phyloP scores from a whole-genome alignment of 2,888 invertebrate species.

The Leuctra nigra region DNA sequence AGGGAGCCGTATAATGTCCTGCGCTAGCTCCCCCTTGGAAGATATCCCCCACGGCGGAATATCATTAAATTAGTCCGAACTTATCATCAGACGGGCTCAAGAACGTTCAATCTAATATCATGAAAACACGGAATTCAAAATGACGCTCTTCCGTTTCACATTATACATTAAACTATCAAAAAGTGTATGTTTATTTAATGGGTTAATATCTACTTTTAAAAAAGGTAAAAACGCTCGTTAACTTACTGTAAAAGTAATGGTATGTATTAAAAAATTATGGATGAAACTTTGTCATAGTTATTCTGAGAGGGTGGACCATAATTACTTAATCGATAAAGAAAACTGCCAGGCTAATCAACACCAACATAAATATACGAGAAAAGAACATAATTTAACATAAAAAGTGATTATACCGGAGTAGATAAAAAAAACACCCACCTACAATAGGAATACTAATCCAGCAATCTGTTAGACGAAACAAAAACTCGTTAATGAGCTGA shows the following conservation, averaged over 20 bases:
- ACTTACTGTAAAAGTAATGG: too few relatives aligned
- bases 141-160: conserved; percentile 4
- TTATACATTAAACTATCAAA: conserved; percentile 1
- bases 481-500: too few relatives aligned
- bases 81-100: not conserved
- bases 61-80: conserved; percentile 10
- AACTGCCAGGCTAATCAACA: not conserved
- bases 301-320: too few relatives aligned
- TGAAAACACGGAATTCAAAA: conserved; percentile 2
- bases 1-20: conserved; percentile 2
- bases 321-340: too few relatives aligned
- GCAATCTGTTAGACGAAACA: too few relatives aligned
- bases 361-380: too few relatives aligned
- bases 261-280: not conserved
- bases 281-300: not conserved
- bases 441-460: too few relatives aligned
- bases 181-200: not conserved
- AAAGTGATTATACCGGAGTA: too few relatives aligned
- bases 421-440: too few relatives aligned
- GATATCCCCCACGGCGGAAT: not conserved
- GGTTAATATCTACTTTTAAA: not conserved
- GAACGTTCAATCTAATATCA: conserved; percentile 4
- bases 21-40: not conserved
- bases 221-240: not conserved
- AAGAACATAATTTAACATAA: too few relatives aligned